Base-by-base conservation (phyloP, 2,113 vertebrate species). In the Colistium nudipinnis region DNA sequence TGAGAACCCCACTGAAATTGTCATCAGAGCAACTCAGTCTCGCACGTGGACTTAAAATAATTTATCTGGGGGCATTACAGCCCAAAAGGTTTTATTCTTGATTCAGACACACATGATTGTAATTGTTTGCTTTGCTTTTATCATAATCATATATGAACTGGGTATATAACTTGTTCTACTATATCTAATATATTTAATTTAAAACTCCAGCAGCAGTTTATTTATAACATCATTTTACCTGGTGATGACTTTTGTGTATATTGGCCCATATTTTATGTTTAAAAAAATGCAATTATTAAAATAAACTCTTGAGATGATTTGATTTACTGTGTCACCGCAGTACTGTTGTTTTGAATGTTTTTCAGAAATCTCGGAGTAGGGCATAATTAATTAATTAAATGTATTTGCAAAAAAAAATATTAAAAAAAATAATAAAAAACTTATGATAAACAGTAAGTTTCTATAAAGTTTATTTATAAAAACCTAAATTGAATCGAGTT, bases 171-270 rank as follows among this genome's bases (percentile, higher is more conserved):
- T 66, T 77, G 66, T 82, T 75, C 59, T 69, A 44, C 67, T 80
- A 75, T 82, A 87, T 81, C 80, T 87, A 87, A 89, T 81, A 86
- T 88, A 88, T 90, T 89, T 89, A 87, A 90, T 87, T 89, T 85
- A 87, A 89, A 84, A 55, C 55, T 66, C 64, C 36, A 38, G 20
- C 66, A 74, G 38, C 47, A 62, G 70, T 53, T 85, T 52, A 63
- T 84, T 70, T 33, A 33, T 33, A 33, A 33, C 31, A 71, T 72
- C 3, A 77, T 74, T 85, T 78, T 6, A 81, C 27, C 17, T 17
- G n/a, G 30, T 78, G 10, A 62, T 77, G 52, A 28, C 63, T 65
- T 77, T n/a, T 88, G 72, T 82, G 69, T 59, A 83, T 78, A 74
- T 27, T 80, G 62, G n/a, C 52, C 10, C 52, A 55, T 57, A 62